Base-by-base conservation (phyloP, 2,113 vertebrate species). In the Tinamus guttatus region DNA sequence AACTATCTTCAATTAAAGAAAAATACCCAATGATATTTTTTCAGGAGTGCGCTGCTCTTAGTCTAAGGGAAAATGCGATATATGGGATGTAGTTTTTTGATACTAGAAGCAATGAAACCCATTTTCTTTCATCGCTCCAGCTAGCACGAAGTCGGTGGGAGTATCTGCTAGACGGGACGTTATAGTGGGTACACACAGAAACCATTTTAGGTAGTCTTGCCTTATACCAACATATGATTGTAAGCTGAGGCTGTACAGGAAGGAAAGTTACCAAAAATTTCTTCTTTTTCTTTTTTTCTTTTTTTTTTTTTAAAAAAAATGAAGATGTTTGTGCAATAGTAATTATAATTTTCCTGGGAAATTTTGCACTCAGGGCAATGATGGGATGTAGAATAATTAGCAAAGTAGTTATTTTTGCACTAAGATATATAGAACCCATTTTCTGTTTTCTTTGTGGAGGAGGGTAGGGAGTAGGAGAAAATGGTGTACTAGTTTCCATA, bases 241-340 rank as follows among this genome's bases (percentile, higher is more conserved):
- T 40, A 67, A 30, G 3, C 7, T 70, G 12, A 7, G 3, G 8
- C 0, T 41, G 77, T 6, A 0, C 40, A 36, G 16, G 60, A 89
- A 82, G 17, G 6, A 82, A 91, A 67, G 5, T 2, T 17, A 60
- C 0, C 4, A 16, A 75, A 64, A 67, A 59, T 49, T 28, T 24
- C 1, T 0, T n/a, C 41, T 15, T 28, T 8, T 41, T 25, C 16
- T 16, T 22, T 0, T 13, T 40, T 86, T 2, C 7, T n/a, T n/a
- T n/a, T n/a, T n/a, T n/a, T n/a, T n/a, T n/a, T n/a, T n/a, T n/a
- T n/a, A n/a, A n/a, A n/a, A n/a, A n/a, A n/a, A n/a, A n/a, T n/a
- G n/a, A n/a, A 81, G 15, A 45, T 12, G 7, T 11, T 77, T 51
- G 24, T 22, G 34, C 2, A 45, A 21, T 43, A 22, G 1, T 62